Evolutionary conservation across 2,888 invertebrate species (phyloP), one percentile per base, ranked within the genome.

Genomic region (Antheraea yamamai): DNA sequence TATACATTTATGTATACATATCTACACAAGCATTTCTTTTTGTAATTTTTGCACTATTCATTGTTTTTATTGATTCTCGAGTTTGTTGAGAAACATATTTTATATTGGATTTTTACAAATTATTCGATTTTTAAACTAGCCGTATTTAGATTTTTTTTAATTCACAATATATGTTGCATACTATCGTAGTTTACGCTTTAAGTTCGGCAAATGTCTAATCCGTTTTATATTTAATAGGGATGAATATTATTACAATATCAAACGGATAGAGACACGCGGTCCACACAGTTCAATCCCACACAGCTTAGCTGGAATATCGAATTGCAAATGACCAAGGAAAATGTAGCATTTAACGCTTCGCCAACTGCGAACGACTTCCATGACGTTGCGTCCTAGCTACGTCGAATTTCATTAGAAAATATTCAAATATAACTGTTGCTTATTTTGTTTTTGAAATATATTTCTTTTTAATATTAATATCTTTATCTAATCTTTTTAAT

Each of bases 271-370:
- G 86, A 87, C 88, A 88, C 87, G 88, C 89, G 89, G 90, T 88
- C 87, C 87, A 79, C 88, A 85, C 85, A 87, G 89, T 91, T 91
- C 91, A 91, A 92, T 93, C 89, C 89, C 82, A 87, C 81, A 83
- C 86, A 91, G 91, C 92, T 92, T 91, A 92, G 91, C 88, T 89
- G 88, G 88, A 66, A 91, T 92, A 94, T 93, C 92, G 91, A 93
- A 93, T 92, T 92, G 92, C 93, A 92, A 92, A 94, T 93, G 90
- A 90, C 88, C 85, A 85, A 87, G 89, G 93, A 92, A 93, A 93
- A 91, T 92, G 92, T 92, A 90, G 90, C 90, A 89, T 94, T 93
- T 92, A 94, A 92, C 92, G 93, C 91, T 89, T 90, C 89, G 87
- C 90, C 91, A 89, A 92, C 91, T 92, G 90, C 86, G 88, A 88